Percentiles rank a stretch among this genome's conserved stretches.
These are phyloP conservation scores for Chiroxiphia lanceolata DNA, from an alignment of 2,797 vertebrate genomes.

Conservation along the genomic window DNA sequence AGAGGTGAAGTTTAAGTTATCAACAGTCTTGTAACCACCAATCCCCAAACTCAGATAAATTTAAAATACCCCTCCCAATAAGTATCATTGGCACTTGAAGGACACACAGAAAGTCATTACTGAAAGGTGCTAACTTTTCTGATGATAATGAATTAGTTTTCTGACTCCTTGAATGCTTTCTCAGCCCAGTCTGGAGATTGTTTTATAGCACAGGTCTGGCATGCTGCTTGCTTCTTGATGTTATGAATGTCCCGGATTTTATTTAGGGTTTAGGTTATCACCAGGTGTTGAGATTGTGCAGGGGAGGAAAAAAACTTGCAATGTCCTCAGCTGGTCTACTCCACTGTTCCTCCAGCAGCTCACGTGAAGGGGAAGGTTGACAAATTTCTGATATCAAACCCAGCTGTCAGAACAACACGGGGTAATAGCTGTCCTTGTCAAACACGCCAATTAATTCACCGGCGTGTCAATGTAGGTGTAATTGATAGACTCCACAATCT, in stretches of 20 bases:
- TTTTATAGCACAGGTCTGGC: not conserved
- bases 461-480: constrained; percentile 74
- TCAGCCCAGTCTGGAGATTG: not conserved
- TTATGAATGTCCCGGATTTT: constrained; percentile 27
- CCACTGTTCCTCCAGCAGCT: constrained; percentile 60
- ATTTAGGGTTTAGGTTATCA: constrained; percentile 32
- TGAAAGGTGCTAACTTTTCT: constrained; percentile 33
- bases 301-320: not conserved
- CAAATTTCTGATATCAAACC: constrained; percentile 81
- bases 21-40: not conserved
- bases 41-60: not conserved
- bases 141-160: constrained; percentile 30
- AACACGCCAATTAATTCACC: constrained; percentile 76
- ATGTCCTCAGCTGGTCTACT: constrained; percentile 27
- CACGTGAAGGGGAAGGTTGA: constrained; percentile 77
- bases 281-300: not conserved
- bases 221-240: not conserved
- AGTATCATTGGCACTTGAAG: not conserved
- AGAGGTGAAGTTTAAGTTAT: not conserved
- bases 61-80: not conserved
- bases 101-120: constrained; percentile 31
- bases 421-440: constrained; percentile 82
- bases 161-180: not conserved
- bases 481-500: constrained; percentile 82
- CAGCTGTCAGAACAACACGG: constrained; percentile 79